These are phyloP conservation scores for Chelidonichthys spinosus DNA, from an alignment of 2,797 vertebrate genomes.

Conservation along the genomic window DNA sequence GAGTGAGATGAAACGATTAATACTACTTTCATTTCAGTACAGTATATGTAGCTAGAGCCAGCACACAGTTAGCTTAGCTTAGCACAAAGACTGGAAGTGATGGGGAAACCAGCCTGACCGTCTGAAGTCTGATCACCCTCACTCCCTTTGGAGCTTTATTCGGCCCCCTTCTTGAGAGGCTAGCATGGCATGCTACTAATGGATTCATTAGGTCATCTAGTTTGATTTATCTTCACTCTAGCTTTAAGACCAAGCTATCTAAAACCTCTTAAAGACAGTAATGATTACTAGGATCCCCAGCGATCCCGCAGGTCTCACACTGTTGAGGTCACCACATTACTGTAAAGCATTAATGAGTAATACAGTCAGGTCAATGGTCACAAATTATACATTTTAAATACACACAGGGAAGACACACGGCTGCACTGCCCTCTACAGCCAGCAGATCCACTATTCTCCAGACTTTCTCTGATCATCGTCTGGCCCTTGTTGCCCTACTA, in stretches of 20 bases:
- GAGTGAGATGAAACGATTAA: background rate
- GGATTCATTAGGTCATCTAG: no score
- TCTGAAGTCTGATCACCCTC: background rate
- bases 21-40: background rate
- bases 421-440: slow-evolving; percentile 30
- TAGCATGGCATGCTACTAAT: no score
- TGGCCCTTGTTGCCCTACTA: slow-evolving; percentile 36
- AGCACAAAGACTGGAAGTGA: background rate
- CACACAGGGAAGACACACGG: background rate
- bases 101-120: background rate
- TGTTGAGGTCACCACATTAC: background rate
- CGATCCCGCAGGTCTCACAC: no score
- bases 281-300: no score
- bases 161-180: no score
- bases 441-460: slow-evolving; percentile 38
- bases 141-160: no score
- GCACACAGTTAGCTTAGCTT: background rate
- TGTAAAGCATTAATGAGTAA: background rate
- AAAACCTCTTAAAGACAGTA: no score
- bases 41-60: background rate
- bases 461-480: slow-evolving; percentile 30
- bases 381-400: background rate
- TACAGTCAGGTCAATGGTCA: background rate
- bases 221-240: no score
- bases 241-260: no score